Conservation (phyloP, 1,140 invertebrate species). For the Brevipalpus yothersi region DNA sequence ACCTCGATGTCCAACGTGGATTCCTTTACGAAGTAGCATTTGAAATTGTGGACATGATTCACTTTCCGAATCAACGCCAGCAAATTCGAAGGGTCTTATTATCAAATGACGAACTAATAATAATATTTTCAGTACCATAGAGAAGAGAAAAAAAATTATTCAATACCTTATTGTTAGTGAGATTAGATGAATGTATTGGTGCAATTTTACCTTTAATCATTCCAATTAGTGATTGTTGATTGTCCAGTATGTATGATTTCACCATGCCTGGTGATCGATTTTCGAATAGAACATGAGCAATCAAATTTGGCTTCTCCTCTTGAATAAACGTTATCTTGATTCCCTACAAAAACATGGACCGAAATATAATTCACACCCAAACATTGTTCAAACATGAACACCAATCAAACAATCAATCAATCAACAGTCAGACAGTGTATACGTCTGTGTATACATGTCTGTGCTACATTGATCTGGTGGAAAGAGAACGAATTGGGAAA, state of each 20-base stretch:
- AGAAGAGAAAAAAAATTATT: no score
- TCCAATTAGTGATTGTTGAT: neutral
- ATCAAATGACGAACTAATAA: neutral
- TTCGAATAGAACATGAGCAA: neutral
- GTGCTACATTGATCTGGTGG: no score
- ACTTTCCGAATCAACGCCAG: neutral
- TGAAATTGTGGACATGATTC: neutral
- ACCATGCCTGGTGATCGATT: neutral
- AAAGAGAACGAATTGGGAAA: no score
- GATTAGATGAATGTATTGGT: no score
- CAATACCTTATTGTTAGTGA: no score
- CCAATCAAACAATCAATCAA: neutral
- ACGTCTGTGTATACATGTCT: no score
- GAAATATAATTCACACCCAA: no score
- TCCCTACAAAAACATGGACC: neutral
- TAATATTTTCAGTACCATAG: no score
- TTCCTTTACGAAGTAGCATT: neutral
- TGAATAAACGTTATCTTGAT: neutral
- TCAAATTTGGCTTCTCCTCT: neutral
- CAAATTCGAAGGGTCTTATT: neutral
- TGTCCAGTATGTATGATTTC: neutral
- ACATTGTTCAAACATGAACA: no score
- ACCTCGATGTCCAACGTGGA: slow-evolving; percentile 46
- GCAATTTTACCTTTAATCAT: neutral
- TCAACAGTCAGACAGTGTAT: neutral